Evolutionary conservation across 1,140 invertebrate species (phyloP).

Genomic region (Lasaia peninsularis): DNA sequence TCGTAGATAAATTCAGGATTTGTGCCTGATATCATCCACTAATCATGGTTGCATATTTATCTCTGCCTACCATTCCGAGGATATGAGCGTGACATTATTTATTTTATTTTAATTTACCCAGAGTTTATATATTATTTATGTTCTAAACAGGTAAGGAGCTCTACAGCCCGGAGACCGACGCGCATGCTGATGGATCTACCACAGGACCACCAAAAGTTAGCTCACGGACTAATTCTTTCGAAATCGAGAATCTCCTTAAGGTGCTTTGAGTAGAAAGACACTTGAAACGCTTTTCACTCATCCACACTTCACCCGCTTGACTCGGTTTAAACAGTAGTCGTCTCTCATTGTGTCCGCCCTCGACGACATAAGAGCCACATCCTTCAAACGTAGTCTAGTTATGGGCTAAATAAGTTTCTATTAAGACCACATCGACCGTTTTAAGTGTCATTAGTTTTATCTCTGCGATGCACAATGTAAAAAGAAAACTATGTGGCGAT

Average conservation of each 20-base stretch:
- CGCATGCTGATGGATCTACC: conserved; percentile 41
- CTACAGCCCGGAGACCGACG: conserved; percentile 82
- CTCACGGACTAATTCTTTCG: conserved; percentile 91
- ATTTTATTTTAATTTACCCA: too few relatives aligned
- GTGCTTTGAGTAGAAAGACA: conserved; percentile 44
- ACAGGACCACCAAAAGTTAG: conserved; percentile 79
- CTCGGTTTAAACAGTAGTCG: conserved; percentile 28
- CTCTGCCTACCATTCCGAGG: too few relatives aligned
- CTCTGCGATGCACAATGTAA: too few relatives aligned
- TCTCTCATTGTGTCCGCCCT: conserved; percentile 25
- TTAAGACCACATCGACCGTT: not conserved
- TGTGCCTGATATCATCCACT: too few relatives aligned
- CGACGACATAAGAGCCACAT: conserved; percentile 21
- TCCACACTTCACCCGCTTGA: conserved; percentile 36
- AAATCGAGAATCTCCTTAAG: conserved; percentile 94
- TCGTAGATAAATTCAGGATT: too few relatives aligned
- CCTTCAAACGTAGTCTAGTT: conserved; percentile 24
- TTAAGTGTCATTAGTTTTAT: too few relatives aligned
- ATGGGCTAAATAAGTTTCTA: not conserved
- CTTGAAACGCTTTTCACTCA: conserved; percentile 41
- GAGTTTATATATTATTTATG: too few relatives aligned
- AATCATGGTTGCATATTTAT: too few relatives aligned
- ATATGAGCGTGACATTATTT: too few relatives aligned
- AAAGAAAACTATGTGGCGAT: too few relatives aligned
- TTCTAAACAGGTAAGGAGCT: conserved; percentile 80